Evolutionary conservation across 2,113 vertebrate genomes (phyloP), one percentile per base, ranked within the genome.

Genomic region (Antidorcas marsupialis): DNA sequence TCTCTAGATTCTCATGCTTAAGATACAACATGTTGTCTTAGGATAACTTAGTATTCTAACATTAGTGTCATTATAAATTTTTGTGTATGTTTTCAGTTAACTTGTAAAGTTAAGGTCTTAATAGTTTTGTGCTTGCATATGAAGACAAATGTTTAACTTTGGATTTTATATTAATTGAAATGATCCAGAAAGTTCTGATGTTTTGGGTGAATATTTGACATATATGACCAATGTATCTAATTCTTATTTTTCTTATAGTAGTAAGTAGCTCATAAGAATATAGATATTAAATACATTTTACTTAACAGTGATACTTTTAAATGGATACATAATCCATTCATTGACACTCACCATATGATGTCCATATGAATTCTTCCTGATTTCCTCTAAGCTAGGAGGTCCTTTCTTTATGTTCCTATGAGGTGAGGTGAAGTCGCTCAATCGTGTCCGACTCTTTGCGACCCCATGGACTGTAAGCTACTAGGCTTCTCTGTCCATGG

Each of bases 131-230:
- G 23, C 3, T 95, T 94, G 53, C 6, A 67, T 25, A 1, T 52
- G 1, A 36, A 81, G 5, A 95, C 39, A 76, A 50, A 3, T 47
- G 92, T 92, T 36, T 86, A 76, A 55, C 5, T 60, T 95, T 67
- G n/a, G 6, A 57, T 92, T 95, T 78, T 12, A 81, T 25, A 94
- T 92, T 87, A 93, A 96, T 62, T 84, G 33, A 90, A 95, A 92
- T 87, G 74, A 50, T 6, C 21, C 76, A 23, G 21, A 84, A 50
- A 74, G 1, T 59, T 59, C 43, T 95, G 12, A 67, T 86, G 74
- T 53, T 86, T 89, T 17, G 19, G 39, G n/a, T 59, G 25, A 86
- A 89, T 82, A 89, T 91, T 79, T 91, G 23, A 81, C n/a, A 92
- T 21, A 25, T 6, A 64, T 87, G 53, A 62, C 7, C 53, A 87